Evolutionary conservation across 2,797 vertebrate genomes (phyloP).

Genomic region (Telmatherina bonti): DNA sequence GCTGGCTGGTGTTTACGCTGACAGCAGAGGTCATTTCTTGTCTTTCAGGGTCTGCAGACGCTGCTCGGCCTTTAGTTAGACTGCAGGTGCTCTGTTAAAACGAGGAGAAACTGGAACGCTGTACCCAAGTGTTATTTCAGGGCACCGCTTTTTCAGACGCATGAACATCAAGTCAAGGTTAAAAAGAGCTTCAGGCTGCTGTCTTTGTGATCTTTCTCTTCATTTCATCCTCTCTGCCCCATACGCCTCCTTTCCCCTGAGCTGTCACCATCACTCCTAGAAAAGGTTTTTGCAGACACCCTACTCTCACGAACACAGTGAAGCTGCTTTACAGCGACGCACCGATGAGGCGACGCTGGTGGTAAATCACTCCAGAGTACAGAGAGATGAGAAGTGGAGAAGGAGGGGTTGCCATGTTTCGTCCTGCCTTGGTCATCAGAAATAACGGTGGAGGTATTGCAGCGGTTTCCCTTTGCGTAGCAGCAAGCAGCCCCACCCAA

Average conservation of each 20-base stretch:
- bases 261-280: slow-evolving; percentile 25
- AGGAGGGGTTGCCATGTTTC: slow-evolving; percentile 3
- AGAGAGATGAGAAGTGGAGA: slow-evolving; percentile 23
- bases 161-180: slow-evolving; percentile 27
- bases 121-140: neutral
- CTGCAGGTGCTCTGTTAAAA: neutral
- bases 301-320: neutral
- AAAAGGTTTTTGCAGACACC: neutral
- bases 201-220: slow-evolving; percentile 16
- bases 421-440: slow-evolving; percentile 14
- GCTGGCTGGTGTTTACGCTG: slow-evolving; percentile 38
- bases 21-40: slow-evolving; percentile 75
- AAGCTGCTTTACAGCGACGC: slow-evolving; percentile 18
- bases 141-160: slow-evolving; percentile 5
- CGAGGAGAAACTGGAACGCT: neutral
- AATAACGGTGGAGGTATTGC: slow-evolving; percentile 35
- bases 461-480: slow-evolving; percentile 49
- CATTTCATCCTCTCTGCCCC: slow-evolving; percentile 18
- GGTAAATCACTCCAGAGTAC: slow-evolving; percentile 32
- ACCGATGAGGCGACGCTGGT: slow-evolving; percentile 26
- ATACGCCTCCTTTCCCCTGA: slow-evolving; percentile 3
- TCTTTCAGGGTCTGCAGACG: slow-evolving; percentile 51
- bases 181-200: slow-evolving; percentile 20
- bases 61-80: slow-evolving; percentile 26
- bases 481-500: slow-evolving; percentile 57